phyloP scores from a whole-genome alignment of 2,888 invertebrate species.

The Marronus borbonicus region DNA sequence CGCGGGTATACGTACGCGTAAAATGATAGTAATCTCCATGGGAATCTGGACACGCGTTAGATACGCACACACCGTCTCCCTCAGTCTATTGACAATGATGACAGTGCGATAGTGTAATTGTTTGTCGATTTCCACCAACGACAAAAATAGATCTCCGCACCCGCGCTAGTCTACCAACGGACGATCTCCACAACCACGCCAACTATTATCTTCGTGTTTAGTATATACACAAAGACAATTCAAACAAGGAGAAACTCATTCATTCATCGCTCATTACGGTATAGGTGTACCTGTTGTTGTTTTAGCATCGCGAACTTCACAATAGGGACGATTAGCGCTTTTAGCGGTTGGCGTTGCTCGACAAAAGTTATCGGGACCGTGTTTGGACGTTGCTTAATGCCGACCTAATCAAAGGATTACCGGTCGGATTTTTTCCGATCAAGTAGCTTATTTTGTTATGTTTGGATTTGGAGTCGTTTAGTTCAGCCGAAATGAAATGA shows the following conservation, averaged over 20 bases:
- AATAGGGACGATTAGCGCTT: no score
- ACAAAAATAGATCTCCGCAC: constrained; percentile 16
- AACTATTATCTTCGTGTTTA: not conserved
- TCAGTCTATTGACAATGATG: not conserved
- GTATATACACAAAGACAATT: not conserved
- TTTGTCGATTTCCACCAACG: constrained; percentile 38
- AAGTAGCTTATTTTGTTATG: constrained; percentile 5
- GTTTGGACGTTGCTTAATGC: not conserved
- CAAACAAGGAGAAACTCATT: not conserved
- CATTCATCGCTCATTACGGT: not conserved
- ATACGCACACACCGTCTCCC: not conserved
- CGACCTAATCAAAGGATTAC: constrained; percentile 9
- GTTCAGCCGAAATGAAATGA: not conserved
- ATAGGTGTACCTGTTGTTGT: not conserved
- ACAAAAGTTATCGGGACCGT: no score
- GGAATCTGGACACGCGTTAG: constrained; percentile 35
- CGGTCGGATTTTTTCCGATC: not conserved
- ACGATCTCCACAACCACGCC: not conserved
- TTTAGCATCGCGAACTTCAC: not conserved
- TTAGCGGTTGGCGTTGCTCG: no score
- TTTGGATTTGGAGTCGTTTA: not conserved
- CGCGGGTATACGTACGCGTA: not conserved
- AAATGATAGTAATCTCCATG: constrained; percentile 50
- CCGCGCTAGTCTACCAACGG: no score
- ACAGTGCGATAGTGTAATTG: constrained; percentile 46